phyloP scores from a whole-genome alignment of 1,140 invertebrate genomes.

The Chelonus insularis region DNA sequence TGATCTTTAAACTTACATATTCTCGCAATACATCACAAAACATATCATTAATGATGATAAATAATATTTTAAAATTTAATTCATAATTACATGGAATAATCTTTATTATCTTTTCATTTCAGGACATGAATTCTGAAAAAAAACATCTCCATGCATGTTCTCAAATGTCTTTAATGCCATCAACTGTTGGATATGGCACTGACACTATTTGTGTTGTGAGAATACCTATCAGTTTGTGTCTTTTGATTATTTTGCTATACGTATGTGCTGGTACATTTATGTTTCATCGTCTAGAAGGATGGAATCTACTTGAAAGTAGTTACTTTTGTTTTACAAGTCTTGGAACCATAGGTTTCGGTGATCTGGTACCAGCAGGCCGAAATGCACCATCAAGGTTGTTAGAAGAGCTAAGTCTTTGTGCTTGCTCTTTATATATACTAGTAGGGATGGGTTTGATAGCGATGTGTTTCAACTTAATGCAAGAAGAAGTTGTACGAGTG shows the following conservation, averaged over 20 bases:
- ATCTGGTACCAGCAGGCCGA: slow-evolving; percentile 73
- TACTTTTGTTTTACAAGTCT: slow-evolving; percentile 95
- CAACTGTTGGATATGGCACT: slow-evolving; percentile 40
- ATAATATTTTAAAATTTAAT: too few species aligned
- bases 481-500: slow-evolving; percentile 82
- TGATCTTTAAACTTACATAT: too few species aligned
- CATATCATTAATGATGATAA: too few species aligned
- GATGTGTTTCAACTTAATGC: slow-evolving; percentile 95
- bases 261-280: slow-evolving; percentile 88
- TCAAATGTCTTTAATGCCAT: slow-evolving; percentile 41
- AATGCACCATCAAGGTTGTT: slow-evolving; percentile 72
- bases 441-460: slow-evolving; percentile 93
- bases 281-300: slow-evolving; percentile 87
- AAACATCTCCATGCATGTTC: slow-evolving; percentile 45
- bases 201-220: slow-evolving; percentile 60
- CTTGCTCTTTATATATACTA: slow-evolving; percentile 85
- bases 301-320: slow-evolving; percentile 84
- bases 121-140: slow-evolving; percentile 25
- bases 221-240: slow-evolving; percentile 85
- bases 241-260: slow-evolving; percentile 87
- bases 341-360: slow-evolving; percentile 87
- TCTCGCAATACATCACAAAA: too few species aligned
- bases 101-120: too few species aligned
- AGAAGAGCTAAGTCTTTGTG: slow-evolving; percentile 78
- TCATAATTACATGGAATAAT: too few species aligned